Evolutionary conservation across 2,797 vertebrate species (phyloP).

Genomic region (Coregonus sp.): DNA sequence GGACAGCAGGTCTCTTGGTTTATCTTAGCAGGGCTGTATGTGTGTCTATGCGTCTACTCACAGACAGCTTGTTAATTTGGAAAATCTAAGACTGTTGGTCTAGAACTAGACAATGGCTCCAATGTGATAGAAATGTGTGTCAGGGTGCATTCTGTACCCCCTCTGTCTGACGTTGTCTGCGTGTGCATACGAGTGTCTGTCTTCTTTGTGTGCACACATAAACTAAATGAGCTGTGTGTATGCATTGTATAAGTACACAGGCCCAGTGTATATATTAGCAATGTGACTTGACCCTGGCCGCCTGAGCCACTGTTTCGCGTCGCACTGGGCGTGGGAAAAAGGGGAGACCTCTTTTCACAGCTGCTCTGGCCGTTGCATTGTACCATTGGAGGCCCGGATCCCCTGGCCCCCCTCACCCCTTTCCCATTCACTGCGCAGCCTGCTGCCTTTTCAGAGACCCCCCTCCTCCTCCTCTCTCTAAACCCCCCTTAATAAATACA

Average conservation of each 20-base stretch:
- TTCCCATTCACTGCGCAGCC: slow-evolving; percentile 79
- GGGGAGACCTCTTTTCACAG: slow-evolving; percentile 92
- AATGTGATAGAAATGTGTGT: slow-evolving; percentile 76
- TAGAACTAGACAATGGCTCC: slow-evolving; percentile 66
- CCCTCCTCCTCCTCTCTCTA: slow-evolving; percentile 25
- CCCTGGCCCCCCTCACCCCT: slow-evolving; percentile 42
- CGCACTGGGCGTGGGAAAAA: slow-evolving; percentile 91
- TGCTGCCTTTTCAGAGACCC: slow-evolving; percentile 78
- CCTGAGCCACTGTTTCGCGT: slow-evolving; percentile 79
- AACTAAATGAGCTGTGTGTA: slow-evolving; percentile 83
- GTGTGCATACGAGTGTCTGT: slow-evolving; percentile 65
- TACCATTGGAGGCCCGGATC: slow-evolving; percentile 78
- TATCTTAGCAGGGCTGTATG: not conserved
- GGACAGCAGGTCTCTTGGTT: not conserved
- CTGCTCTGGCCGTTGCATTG: slow-evolving; percentile 86
- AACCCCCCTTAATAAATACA: slow-evolving; percentile 72
- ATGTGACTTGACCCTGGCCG: slow-evolving; percentile 87
- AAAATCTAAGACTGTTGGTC: slow-evolving; percentile 43
- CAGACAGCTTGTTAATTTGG: slow-evolving; percentile 63
- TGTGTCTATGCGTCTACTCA: slow-evolving; percentile 25
- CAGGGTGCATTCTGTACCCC: slow-evolving; percentile 49
- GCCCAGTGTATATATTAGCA: slow-evolving; percentile 84
- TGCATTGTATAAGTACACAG: slow-evolving; percentile 80
- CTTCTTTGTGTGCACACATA: slow-evolving; percentile 80
- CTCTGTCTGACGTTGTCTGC: slow-evolving; percentile 54